phyloP scores from a whole-genome alignment of 2,113 vertebrate genomes.

The Heterocephalus glaber region DNA sequence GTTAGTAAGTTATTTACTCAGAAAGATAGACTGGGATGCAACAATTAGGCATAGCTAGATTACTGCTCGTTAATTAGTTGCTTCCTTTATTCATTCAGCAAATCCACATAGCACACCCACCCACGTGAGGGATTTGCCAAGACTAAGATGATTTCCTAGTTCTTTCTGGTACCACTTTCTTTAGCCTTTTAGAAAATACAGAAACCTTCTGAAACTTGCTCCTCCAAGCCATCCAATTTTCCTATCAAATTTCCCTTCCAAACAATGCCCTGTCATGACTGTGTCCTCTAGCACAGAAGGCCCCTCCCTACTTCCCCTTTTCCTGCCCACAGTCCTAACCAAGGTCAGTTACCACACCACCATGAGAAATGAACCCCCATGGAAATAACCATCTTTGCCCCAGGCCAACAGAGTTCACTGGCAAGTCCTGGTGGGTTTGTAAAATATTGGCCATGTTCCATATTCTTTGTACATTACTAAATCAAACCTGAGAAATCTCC shows the following conservation, averaged over 20 bases:
- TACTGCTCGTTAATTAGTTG: background rate
- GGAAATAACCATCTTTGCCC: constrained; percentile 53
- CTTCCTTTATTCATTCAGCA: background rate
- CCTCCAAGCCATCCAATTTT: no score
- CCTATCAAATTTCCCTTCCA: background rate
- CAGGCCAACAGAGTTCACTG: constrained; percentile 36
- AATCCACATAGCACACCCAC: background rate
- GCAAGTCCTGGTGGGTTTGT: constrained; percentile 57
- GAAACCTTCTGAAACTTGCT: background rate
- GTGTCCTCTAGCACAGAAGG: background rate
- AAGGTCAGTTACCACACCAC: background rate
- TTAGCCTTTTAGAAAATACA: background rate
- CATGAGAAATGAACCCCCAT: constrained; percentile 44
- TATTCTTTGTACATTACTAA: constrained; percentile 47
- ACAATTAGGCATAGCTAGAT: fast-evolving
- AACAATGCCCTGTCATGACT: background rate
- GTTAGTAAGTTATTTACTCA: background rate
- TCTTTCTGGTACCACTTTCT: background rate
- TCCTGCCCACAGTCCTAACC: background rate
- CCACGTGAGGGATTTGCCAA: fast-evolving
- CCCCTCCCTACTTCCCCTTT: background rate
- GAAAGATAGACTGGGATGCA: background rate
- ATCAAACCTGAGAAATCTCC: constrained; percentile 39
- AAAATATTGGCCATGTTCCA: constrained; percentile 68
- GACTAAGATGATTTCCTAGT: background rate